A percentile compares a stretch with the other conserved stretches of the same genome.
These are phyloP conservation scores for Astropecten irregularis DNA, from an alignment of 53 echinoderm and acorn worm genomes.

Conservation along the genomic window DNA sequence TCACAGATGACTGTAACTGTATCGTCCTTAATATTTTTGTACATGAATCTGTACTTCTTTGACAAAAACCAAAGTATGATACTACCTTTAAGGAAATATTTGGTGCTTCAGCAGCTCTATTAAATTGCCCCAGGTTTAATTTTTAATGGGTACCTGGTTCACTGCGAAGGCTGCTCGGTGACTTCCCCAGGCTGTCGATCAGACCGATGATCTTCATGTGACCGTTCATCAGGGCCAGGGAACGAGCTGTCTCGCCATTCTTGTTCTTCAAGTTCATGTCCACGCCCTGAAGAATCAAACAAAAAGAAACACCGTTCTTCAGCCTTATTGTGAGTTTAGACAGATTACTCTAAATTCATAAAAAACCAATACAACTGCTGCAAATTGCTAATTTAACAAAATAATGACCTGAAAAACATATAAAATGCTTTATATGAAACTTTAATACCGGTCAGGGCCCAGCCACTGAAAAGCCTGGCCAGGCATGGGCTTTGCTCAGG, in stretches of 20 bases:
- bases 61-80: no score
- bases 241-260: constrained; percentile 85
- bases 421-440: no score
- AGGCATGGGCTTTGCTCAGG: no score
- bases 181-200: constrained; percentile 78
- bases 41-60: no score
- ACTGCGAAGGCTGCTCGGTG: constrained; percentile 59
- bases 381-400: not conserved
- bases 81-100: no score
- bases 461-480: no score
- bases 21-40: no score
- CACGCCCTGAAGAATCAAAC: constrained; percentile 63
- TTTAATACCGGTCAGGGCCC: no score
- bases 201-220: constrained; percentile 94
- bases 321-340: not conserved
- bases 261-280: constrained; percentile 70
- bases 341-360: not conserved
- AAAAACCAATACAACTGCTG: not conserved
- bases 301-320: not conserved
- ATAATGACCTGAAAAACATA: no score
- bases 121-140: no score
- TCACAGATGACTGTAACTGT: no score
- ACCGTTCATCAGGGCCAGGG: constrained; percentile 87
- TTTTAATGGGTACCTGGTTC: constrained; percentile 48
- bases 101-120: no score